Evolutionary conservation across 2,797 vertebrate genomes (phyloP).

Genomic region (Macropodus opercularis): DNA sequence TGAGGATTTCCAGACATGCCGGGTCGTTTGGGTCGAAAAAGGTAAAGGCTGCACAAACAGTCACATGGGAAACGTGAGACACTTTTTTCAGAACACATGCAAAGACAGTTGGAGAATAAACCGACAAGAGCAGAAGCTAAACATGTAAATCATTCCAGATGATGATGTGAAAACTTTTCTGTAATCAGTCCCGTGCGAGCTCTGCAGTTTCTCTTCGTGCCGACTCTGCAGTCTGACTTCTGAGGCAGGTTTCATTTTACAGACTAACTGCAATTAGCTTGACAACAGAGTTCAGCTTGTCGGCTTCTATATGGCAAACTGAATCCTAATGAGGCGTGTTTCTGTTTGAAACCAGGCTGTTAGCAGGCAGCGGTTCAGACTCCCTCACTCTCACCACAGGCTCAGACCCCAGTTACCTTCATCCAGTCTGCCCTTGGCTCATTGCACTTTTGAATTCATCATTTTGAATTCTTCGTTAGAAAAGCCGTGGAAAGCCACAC

Average conservation of each 20-base stretch:
- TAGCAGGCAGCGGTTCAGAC: too few species aligned
- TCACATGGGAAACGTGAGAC: background rate
- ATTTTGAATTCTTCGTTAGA: too few species aligned
- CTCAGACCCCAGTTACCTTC: too few species aligned
- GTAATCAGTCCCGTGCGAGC: background rate
- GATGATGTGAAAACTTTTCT: background rate
- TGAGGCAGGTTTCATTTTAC: slow-evolving; percentile 20
- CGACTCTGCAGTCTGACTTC: slow-evolving; percentile 31
- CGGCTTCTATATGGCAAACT: background rate
- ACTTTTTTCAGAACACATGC: background rate
- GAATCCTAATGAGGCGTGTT: too few species aligned
- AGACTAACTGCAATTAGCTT: slow-evolving; percentile 3
- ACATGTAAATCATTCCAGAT: background rate
- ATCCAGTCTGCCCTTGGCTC: too few species aligned
- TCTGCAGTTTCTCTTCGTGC: slow-evolving; percentile 32
- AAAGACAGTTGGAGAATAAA: background rate
- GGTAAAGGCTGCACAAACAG: slow-evolving; percentile 83
- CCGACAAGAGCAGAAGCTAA: too few species aligned
- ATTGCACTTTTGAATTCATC: too few species aligned
- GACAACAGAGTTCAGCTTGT: background rate
- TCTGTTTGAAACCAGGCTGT: too few species aligned
- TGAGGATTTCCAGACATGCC: slow-evolving; percentile 89
- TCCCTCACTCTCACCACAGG: too few species aligned
- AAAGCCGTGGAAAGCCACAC: too few species aligned
- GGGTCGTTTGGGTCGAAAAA: slow-evolving; percentile 95